phyloP scores from a whole-genome alignment of 2,888 invertebrate genomes.

The Eudasyphora cyanicolor region DNA sequence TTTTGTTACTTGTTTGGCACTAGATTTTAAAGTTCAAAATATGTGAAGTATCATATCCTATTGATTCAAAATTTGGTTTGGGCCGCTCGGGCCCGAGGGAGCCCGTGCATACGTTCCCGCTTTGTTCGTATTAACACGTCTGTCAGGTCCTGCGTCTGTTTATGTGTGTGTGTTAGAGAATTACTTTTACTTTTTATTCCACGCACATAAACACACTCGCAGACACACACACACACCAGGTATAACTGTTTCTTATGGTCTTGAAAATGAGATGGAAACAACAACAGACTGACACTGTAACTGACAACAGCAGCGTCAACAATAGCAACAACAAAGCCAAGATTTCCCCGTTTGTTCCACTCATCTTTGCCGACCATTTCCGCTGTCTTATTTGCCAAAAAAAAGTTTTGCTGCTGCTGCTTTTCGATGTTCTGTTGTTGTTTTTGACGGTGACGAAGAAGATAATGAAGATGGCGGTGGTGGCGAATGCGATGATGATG shows the following conservation, averaged over 20 bases:
- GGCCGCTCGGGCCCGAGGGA: too few species aligned
- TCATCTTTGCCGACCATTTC: constrained; percentile 11
- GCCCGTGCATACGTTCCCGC: too few species aligned
- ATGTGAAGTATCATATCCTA: too few species aligned
- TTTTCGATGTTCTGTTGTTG: background rate
- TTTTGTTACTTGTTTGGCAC: too few species aligned
- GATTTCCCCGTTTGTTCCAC: background rate
- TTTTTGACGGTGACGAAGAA: background rate
- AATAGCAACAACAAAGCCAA: background rate
- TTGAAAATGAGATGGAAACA: constrained; percentile 6
- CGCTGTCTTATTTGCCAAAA: constrained; percentile 2
- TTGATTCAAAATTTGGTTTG: too few species aligned
- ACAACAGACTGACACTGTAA: too few species aligned
- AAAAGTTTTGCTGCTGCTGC: constrained; percentile 4
- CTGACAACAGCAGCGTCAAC: too few species aligned
- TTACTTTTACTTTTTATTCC: constrained; percentile 19
- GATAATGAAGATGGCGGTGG: background rate
- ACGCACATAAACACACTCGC: too few species aligned
- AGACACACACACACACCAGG: too few species aligned
- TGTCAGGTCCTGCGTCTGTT: background rate
- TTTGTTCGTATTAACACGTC: too few species aligned
- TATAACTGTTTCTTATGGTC: constrained; percentile 33
- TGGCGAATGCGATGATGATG: constrained; percentile 7
- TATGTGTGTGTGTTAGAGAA: background rate
- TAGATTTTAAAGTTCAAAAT: too few species aligned